These are phyloP conservation scores for Porites australiensis DNA, from an alignment of 64 coral and sea anemone genomes.

Conservation along the genomic window DNA sequence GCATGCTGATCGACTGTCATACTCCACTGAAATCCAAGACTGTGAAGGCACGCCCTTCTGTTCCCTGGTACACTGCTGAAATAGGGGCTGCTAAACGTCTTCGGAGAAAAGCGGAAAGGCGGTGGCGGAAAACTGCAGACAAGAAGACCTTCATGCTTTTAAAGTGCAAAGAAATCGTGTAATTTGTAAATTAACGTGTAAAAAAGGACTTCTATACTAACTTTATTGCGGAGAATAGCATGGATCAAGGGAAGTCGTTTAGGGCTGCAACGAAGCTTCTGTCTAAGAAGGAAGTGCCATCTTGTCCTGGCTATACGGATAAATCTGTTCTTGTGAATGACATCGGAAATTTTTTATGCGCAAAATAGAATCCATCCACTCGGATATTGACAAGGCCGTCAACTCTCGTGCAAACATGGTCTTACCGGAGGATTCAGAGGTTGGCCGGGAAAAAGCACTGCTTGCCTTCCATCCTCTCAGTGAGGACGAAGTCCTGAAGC, in stretches of 20 bases:
- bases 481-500: too few relatives aligned
- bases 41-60: slow-evolving; percentile 32
- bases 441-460: slow-evolving; percentile 31
- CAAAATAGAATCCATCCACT: slow-evolving; percentile 48
- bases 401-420: neutral
- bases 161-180: slow-evolving; percentile 56
- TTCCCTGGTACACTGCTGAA: slow-evolving; percentile 52
- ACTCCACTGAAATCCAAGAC: too few relatives aligned
- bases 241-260: slow-evolving; percentile 46
- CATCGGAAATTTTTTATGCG: slow-evolving; percentile 50
- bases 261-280: slow-evolving; percentile 23
- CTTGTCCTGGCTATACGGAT: too few relatives aligned
- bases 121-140: slow-evolving; percentile 12
- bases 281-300: neutral
- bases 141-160: slow-evolving; percentile 34
- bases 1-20: too few relatives aligned
- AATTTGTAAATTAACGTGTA: slow-evolving; percentile 21
- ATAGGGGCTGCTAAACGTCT: slow-evolving; percentile 58
- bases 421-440: slow-evolving; percentile 24
- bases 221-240: slow-evolving; percentile 46
- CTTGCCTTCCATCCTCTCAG: slow-evolving; percentile 46
- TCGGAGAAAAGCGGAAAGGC: too few relatives aligned
- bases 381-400: slow-evolving; percentile 19
- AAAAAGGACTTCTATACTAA: slow-evolving; percentile 34
- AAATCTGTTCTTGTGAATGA: slow-evolving; percentile 46